phyloP scores from a whole-genome alignment of 1,140 invertebrate species.

The Drosophila asahinai region DNA sequence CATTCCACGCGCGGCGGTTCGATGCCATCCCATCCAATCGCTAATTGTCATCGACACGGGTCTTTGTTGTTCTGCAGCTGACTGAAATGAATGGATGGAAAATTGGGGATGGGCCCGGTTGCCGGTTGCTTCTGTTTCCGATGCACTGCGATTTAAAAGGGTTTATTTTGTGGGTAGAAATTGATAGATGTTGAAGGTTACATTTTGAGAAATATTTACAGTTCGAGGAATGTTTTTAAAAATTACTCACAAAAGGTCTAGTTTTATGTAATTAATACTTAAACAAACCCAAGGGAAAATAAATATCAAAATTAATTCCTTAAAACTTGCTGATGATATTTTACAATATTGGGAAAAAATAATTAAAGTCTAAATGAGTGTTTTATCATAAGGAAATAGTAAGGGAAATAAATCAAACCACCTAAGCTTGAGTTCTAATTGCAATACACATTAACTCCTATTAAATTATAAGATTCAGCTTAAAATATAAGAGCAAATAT shows the following conservation, averaged over 20 bases:
- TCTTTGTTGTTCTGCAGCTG: slow-evolving; percentile 67
- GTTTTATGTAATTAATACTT: no score
- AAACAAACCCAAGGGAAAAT: no score
- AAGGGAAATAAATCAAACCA: no score
- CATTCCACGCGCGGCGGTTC: slow-evolving; percentile 21
- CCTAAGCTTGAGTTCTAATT: no score
- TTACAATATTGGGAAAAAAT: neutral
- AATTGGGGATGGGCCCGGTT: slow-evolving; percentile 64
- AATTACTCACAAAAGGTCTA: no score
- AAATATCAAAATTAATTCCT: no score
- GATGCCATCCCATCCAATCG: slow-evolving; percentile 66
- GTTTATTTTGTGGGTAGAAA: neutral
- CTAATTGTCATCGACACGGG: slow-evolving; percentile 81
- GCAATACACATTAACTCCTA: no score
- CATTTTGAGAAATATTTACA: no score
- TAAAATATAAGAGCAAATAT: neutral
- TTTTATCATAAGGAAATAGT: neutral
- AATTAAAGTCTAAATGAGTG: neutral
- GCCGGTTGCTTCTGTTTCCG: slow-evolving; percentile 12
- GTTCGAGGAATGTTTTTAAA: no score
- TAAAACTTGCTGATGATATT: no score
- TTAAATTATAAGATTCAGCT: no score
- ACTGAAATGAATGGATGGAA: slow-evolving; percentile 63
- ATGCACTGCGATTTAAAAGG: slow-evolving; percentile 16
- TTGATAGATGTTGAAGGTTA: no score